Conservation (phyloP, 2,888 invertebrate species). For the Eupeodes latifasciatus region DNA sequence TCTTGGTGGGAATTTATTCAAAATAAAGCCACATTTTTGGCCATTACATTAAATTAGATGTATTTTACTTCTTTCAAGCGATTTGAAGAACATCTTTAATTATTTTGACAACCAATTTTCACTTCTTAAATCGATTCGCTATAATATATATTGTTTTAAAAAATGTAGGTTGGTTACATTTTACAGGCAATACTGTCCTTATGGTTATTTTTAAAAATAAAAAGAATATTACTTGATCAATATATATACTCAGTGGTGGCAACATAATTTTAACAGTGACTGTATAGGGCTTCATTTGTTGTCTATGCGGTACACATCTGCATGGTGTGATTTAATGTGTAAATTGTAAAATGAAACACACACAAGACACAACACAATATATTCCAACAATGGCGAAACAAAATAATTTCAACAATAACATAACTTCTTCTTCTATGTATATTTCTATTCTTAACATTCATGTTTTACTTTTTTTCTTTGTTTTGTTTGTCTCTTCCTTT, state of each 20-base stretch:
- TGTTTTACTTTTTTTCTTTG: background rate
- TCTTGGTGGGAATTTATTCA: no score
- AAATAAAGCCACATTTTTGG: no score
- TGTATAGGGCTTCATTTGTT: background rate
- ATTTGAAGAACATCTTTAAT: no score
- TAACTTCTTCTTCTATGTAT: slow-evolving; percentile 29
- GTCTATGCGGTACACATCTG: background rate
- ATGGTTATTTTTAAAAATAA: no score
- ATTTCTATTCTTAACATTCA: background rate
- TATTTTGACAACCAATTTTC: no score
- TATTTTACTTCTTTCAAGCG: no score
- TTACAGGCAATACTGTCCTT: no score
- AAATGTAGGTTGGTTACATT: no score
- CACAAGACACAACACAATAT: slow-evolving; percentile 78
- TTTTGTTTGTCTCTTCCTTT: slow-evolving; percentile 49
- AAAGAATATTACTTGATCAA: no score
- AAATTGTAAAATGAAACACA: slow-evolving; percentile 66
- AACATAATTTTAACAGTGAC: background rate
- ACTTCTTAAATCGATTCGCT: no score
- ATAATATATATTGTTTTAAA: no score
- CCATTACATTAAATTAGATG: no score
- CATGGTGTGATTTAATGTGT: slow-evolving; percentile 65
- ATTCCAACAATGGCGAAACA: slow-evolving; percentile 77
- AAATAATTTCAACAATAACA: slow-evolving; percentile 77
- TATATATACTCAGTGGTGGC: background rate